These are phyloP conservation scores for Hyla sarda DNA, from an alignment of 2,113 vertebrate genomes.

Conservation along the genomic window DNA sequence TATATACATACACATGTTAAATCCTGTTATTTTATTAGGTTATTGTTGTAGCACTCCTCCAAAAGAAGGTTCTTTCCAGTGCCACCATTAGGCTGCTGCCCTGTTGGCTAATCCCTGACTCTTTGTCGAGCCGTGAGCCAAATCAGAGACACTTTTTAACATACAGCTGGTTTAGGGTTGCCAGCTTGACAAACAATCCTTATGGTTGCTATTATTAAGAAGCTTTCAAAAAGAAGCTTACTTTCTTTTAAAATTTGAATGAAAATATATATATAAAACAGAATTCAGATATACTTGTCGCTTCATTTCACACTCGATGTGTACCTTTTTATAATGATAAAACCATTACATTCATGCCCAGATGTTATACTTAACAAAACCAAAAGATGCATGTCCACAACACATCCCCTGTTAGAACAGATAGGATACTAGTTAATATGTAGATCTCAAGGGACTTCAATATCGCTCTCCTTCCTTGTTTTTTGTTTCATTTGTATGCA, in stretches of 20 bases:
- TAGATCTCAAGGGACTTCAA: conserved; percentile 2
- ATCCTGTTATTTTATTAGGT: no score
- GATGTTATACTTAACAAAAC: not conserved
- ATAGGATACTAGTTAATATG: not conserved
- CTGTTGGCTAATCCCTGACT: no score
- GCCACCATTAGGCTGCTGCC: no score
- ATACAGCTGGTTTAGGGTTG: no score
- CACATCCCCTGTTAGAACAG: not conserved
- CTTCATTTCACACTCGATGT: not conserved
- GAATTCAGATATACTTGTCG: not conserved
- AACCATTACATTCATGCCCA: not conserved
- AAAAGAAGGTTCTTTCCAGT: no score
- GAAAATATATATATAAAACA: not conserved
- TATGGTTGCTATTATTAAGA: not conserved
- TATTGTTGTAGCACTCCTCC: no score
- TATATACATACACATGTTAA: no score
- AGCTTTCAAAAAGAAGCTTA: not conserved
- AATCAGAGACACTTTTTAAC: no score
- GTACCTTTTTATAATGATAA: not conserved
- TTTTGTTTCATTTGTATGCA: not conserved
- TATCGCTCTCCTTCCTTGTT: not conserved
- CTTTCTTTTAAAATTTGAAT: not conserved
- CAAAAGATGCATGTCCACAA: conserved; percentile 5
- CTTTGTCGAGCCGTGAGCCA: no score
- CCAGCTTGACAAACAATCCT: no score